Evolutionary conservation across 2,797 vertebrate genomes (phyloP).

Genomic region (Cichlasoma orientale): DNA sequence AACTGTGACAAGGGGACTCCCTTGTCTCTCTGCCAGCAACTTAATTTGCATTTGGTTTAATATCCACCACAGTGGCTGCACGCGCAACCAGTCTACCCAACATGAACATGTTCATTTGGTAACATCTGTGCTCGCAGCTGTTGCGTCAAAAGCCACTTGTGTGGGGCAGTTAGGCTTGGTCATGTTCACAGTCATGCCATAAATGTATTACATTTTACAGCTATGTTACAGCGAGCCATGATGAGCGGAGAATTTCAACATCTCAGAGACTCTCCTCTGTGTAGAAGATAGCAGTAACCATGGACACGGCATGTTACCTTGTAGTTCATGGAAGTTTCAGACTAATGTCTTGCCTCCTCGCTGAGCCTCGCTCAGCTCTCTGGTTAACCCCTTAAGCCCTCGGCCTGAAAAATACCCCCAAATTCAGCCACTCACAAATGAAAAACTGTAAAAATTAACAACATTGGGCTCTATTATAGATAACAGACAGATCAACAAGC

Average conservation of each 20-base stretch:
- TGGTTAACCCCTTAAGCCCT: background rate
- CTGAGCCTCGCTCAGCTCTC: background rate
- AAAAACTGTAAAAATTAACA: background rate
- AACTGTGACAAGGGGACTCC: background rate
- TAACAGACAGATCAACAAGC: too few species aligned
- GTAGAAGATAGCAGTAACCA: constrained; percentile 6
- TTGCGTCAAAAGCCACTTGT: constrained; percentile 17
- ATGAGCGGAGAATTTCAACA: constrained; percentile 1
- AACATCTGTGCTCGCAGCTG: constrained; percentile 56
- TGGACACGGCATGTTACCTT: background rate
- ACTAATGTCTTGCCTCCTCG: background rate
- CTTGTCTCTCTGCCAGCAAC: background rate
- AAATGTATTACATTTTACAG: constrained; percentile 7
- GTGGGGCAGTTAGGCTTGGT: background rate
- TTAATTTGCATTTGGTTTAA: constrained; percentile 7
- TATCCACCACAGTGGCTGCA: background rate
- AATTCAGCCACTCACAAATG: background rate
- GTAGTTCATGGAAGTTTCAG: background rate
- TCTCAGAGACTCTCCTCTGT: background rate
- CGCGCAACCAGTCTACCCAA: background rate
- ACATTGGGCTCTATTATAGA: background rate
- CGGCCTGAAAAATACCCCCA: background rate
- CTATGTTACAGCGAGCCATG: background rate
- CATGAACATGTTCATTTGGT: constrained; percentile 21
- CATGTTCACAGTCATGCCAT: background rate